phyloP scores from a whole-genome alignment of 1,140 invertebrate species.

The Drosophila tani region DNA sequence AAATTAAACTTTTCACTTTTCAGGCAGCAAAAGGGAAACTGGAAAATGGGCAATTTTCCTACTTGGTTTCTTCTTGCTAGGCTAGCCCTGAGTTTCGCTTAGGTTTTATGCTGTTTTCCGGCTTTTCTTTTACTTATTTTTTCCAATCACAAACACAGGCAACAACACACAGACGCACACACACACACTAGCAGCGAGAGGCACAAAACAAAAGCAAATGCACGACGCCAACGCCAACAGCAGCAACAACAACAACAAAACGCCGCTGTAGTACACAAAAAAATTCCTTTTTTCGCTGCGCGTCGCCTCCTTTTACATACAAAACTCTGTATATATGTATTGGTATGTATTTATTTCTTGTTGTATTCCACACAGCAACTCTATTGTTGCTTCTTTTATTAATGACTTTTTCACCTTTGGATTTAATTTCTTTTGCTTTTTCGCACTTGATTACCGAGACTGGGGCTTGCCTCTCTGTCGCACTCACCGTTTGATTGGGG shows the following conservation, averaged over 20 bases:
- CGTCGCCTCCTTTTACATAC: conserved; percentile 56
- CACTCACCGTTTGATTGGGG: conserved; percentile 67
- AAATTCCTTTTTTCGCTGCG: conserved; percentile 70
- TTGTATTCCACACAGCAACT: conserved; percentile 57
- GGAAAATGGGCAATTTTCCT: conserved; percentile 54
- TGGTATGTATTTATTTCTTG: conserved; percentile 46
- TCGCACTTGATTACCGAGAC: conserved; percentile 27
- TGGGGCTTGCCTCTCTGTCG: conserved; percentile 19
- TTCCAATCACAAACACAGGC: conserved; percentile 31
- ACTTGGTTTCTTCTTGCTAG: conserved; percentile 14
- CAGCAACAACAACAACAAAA: conserved; percentile 33
- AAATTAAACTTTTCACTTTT: conserved; percentile 83
- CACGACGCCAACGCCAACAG: conserved; percentile 43
- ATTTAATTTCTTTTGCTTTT: conserved; percentile 18
- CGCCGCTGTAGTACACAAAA: conserved; percentile 69
- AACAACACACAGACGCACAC: conserved; percentile 33
- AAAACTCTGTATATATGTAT: conserved; percentile 23
- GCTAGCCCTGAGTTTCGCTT: conserved; percentile 24
- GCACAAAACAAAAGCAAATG: conserved; percentile 44
- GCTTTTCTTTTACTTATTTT: conserved; percentile 35
- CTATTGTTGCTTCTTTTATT: conserved; percentile 67
- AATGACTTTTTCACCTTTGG: conserved; percentile 72
- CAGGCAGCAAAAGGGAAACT: conserved; percentile 50
- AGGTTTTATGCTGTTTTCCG: conserved; percentile 30
- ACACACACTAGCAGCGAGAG: conserved; percentile 19